These are phyloP conservation scores for Etia nguti DNA, from an alignment of 2,113 vertebrate genomes.

Conservation along the genomic window DNA sequence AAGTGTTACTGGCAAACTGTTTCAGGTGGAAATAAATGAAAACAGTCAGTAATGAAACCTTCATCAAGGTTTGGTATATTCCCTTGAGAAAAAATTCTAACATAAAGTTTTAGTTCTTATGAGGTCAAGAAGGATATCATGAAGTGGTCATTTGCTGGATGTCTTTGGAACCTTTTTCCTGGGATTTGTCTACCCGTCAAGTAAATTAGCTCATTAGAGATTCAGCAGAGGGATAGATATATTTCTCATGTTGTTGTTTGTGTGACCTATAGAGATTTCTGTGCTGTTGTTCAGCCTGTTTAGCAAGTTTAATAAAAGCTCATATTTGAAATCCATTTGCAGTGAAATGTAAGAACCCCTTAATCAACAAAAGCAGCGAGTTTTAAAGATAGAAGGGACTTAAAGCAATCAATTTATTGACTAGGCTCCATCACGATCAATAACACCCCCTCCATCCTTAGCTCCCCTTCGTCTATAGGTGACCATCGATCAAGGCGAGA, in stretches of 20 bases:
- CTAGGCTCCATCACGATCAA: slow-evolving; percentile 2
- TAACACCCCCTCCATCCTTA: not conserved
- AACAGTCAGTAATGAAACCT: not conserved
- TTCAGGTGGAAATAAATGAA: not conserved
- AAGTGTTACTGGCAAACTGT: not conserved
- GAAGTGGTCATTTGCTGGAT: not conserved
- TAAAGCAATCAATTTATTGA: slow-evolving; percentile 39
- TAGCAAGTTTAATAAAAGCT: slow-evolving; percentile 37
- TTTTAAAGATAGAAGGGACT: slow-evolving; percentile 32
- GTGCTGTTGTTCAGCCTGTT: not conserved
- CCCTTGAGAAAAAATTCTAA: not conserved
- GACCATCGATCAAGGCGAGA: slow-evolving; percentile 43
- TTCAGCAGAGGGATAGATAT: not conserved
- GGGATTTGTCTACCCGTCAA: not conserved
- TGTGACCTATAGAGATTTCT: not conserved
- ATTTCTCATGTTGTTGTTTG: not conserved
- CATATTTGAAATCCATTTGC: slow-evolving; percentile 24
- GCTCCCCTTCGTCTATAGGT: not conserved
- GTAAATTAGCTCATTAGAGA: not conserved
- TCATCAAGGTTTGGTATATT: not conserved
- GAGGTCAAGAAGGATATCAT: not conserved
- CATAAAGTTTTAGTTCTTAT: not conserved
- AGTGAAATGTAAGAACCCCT: slow-evolving; percentile 4
- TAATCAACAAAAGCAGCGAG: slow-evolving; percentile 34
- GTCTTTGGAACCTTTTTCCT: not conserved